Evolutionary conservation across 2,888 invertebrate species (phyloP).

Genomic region (Apamea crenata): DNA sequence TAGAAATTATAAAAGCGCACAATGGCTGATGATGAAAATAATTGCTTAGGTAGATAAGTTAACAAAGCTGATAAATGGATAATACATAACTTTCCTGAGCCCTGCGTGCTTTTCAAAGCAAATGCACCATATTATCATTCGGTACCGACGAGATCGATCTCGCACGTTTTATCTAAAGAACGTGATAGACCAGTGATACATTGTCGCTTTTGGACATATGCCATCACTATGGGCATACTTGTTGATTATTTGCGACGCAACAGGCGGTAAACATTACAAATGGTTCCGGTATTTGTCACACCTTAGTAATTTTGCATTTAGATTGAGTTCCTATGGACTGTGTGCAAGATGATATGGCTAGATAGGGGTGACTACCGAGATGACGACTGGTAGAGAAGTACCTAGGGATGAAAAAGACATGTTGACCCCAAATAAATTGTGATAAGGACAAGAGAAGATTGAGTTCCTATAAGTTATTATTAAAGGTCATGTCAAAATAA

Average conservation of each 20-base stretch:
- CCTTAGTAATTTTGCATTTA: slow-evolving; percentile 1
- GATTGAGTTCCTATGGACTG: not conserved
- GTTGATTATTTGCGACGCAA: slow-evolving; percentile 25
- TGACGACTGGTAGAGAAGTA: not conserved
- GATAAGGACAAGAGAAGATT: not conserved
- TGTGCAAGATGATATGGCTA: not conserved
- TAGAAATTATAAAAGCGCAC: not conserved
- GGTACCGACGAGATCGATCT: slow-evolving; percentile 1
- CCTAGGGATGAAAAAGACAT: not conserved
- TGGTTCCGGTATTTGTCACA: slow-evolving; percentile 3
- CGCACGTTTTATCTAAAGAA: slow-evolving; percentile 33
- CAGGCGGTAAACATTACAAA: slow-evolving; percentile 18
- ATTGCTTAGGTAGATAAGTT: slow-evolving; percentile 3
- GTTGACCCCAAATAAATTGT: not conserved
- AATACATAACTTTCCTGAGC: not conserved
- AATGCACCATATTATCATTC: not conserved
- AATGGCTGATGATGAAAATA: not conserved
- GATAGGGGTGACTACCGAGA: not conserved
- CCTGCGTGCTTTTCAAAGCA: slow-evolving; percentile 9
- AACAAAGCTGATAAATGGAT: not conserved
- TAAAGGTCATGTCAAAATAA: not conserved
- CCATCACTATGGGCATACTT: slow-evolving; percentile 48
- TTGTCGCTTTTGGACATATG: slow-evolving; percentile 44
- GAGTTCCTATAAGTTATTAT: not conserved
- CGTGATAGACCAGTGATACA: slow-evolving; percentile 23